These are phyloP conservation scores for Mormyrops boulengeri DNA, from an alignment of 2,797 vertebrate species.

Conservation along the genomic window DNA sequence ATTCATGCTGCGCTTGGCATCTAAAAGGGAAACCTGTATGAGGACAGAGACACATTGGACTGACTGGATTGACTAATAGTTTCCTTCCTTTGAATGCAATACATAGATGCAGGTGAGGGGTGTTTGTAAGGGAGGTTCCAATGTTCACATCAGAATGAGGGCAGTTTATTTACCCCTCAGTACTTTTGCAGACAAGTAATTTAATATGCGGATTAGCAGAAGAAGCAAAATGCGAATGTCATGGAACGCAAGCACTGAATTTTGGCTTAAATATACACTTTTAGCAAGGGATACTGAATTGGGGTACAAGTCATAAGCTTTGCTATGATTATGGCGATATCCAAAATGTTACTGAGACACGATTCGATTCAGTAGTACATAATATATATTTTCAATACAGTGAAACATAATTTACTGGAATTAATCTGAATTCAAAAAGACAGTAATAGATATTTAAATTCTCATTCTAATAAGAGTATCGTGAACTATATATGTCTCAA, in stretches of 20 bases:
- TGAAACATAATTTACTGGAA: neutral
- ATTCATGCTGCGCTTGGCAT: conserved; percentile 76
- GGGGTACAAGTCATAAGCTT: neutral
- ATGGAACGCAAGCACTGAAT: neutral
- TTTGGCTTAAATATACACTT: neutral
- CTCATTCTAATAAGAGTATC: neutral
- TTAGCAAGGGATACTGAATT: neutral
- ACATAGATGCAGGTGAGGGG: neutral
- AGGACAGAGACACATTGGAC: neutral
- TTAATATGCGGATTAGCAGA: neutral
- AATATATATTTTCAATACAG: neutral
- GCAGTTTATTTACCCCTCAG: neutral
- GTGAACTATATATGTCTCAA: neutral
- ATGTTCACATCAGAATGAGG: neutral
- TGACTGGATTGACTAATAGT: neutral
- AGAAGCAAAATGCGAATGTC: neutral
- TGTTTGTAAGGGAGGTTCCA: neutral
- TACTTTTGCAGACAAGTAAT: neutral
- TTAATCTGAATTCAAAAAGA: neutral
- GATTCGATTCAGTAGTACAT: neutral
- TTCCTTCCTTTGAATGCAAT: neutral
- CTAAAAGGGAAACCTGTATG: conserved; percentile 65
- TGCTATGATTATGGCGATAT: neutral
- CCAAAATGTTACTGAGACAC: neutral
- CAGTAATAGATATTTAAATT: neutral